Conservation (phyloP, 2,888 invertebrate genomes). For the Encarsia formosa region DNA sequence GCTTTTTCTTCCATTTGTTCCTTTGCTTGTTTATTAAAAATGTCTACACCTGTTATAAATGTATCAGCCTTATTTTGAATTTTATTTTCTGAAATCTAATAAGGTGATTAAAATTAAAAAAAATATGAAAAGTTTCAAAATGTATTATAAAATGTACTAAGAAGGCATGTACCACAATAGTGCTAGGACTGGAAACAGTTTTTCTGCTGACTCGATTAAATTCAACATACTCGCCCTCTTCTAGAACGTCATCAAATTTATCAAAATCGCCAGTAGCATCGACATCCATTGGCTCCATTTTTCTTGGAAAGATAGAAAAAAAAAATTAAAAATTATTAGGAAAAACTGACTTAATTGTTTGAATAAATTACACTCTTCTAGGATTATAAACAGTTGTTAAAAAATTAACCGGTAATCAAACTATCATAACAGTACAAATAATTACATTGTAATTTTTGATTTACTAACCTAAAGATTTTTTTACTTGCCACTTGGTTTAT, state of each 20-base stretch:
- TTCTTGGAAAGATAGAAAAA: too few relatives aligned
- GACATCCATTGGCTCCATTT: slow-evolving; percentile 56
- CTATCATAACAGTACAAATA: too few relatives aligned
- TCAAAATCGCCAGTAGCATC: slow-evolving; percentile 40
- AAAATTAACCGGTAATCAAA: too few relatives aligned
- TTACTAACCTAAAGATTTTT: too few relatives aligned
- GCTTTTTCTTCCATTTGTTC: slow-evolving; percentile 57
- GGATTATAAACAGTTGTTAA: too few relatives aligned
- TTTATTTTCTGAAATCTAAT: slow-evolving; percentile 30
- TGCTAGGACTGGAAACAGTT: background rate
- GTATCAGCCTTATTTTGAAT: slow-evolving; percentile 46
- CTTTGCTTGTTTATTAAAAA: slow-evolving; percentile 54
- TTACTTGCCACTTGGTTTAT: too few relatives aligned
- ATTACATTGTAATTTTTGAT: too few relatives aligned
- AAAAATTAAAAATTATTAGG: too few relatives aligned
- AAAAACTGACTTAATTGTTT: too few relatives aligned
- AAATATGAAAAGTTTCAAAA: background rate
- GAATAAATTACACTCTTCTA: too few relatives aligned
- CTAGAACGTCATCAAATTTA: slow-evolving; percentile 32
- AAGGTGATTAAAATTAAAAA: background rate
- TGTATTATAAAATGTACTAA: too few relatives aligned
- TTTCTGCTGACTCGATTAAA: slow-evolving; percentile 13
- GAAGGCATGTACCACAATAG: background rate
- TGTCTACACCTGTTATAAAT: slow-evolving; percentile 54
- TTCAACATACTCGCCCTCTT: slow-evolving; percentile 27